Evolutionary conservation across 1,140 invertebrate species (phyloP).

Genomic region (Drosophila sechellia): DNA sequence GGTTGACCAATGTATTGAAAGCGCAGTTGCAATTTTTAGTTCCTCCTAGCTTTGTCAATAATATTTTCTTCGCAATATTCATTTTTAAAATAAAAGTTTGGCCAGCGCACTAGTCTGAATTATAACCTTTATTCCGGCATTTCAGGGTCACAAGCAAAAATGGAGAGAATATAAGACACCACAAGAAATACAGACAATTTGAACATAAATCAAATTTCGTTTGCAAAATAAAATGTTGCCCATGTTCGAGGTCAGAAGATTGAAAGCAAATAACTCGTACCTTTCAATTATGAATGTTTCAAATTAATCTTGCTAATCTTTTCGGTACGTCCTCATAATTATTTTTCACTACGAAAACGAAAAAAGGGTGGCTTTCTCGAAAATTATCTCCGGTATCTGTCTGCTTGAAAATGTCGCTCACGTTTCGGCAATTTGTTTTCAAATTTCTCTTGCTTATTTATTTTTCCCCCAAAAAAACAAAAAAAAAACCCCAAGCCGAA

Average conservation of each 20-base stretch:
- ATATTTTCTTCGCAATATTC: neutral
- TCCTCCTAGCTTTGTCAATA: no score
- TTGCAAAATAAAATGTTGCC: neutral
- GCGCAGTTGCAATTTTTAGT: neutral
- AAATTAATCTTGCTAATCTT: slow-evolving; percentile 10
- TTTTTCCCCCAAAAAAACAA: neutral
- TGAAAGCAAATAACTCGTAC: slow-evolving; percentile 16
- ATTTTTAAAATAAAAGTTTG: neutral
- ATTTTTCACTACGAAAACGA: neutral
- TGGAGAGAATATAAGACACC: neutral
- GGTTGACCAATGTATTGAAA: neutral
- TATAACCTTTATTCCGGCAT: slow-evolving; percentile 2
- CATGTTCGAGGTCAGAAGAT: slow-evolving; percentile 18
- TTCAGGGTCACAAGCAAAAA: slow-evolving; percentile 2
- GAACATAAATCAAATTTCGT: slow-evolving; percentile 15
- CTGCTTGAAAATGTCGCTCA: slow-evolving; percentile 13
- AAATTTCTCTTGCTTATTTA: slow-evolving; percentile 24
- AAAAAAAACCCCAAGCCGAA: neutral
- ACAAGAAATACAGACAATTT: neutral
- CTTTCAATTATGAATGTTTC: slow-evolving; percentile 29
- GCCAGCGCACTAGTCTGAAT: neutral
- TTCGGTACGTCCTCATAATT: slow-evolving; percentile 15
- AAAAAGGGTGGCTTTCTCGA: neutral
- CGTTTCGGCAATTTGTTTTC: slow-evolving; percentile 31
- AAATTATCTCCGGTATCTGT: neutral